Percentiles rank a stretch among this genome's conserved stretches.
Conservation (phyloP, 2,888 invertebrate genomes). For the Cantharis nigra region DNA sequence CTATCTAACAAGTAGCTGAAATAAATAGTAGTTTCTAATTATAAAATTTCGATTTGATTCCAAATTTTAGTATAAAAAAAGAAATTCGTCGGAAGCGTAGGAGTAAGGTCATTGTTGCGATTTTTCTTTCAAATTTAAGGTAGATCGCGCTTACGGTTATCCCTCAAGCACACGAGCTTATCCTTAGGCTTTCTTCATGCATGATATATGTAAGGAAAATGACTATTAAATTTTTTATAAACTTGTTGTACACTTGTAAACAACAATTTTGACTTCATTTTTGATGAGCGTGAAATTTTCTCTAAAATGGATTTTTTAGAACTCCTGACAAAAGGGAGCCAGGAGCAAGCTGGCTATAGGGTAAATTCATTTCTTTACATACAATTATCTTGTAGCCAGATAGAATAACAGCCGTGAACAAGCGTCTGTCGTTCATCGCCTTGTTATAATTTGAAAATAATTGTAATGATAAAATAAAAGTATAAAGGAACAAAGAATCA, state of each 20-base stretch:
- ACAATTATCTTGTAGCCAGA: too few species aligned
- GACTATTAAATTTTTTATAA: constrained; percentile 29
- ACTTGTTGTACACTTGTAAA: constrained; percentile 1
- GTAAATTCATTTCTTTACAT: too few species aligned
- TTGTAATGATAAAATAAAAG: too few species aligned
- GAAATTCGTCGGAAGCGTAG: neutral
- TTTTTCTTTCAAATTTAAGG: constrained; percentile 2
- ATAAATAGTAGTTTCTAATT: neutral
- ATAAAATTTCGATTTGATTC: neutral
- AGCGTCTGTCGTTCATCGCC: too few species aligned
- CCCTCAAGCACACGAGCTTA: constrained; percentile 6
- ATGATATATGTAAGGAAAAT: constrained; percentile 25
- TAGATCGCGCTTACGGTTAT: constrained; percentile 16
- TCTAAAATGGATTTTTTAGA: neutral
- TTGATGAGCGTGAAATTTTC: neutral
- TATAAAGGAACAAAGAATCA: too few species aligned
- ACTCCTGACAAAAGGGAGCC: neutral
- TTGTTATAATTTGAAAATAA: too few species aligned
- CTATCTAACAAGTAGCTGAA: constrained; percentile 2
- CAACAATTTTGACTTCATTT: neutral
- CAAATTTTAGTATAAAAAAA: neutral
- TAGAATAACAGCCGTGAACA: too few species aligned
- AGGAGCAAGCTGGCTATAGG: neutral
- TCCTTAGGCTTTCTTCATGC: constrained; percentile 18
- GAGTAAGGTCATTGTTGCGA: constrained; percentile 15